Conservation (phyloP, 2,888 invertebrate genomes). For the Microchrysa polita region DNA sequence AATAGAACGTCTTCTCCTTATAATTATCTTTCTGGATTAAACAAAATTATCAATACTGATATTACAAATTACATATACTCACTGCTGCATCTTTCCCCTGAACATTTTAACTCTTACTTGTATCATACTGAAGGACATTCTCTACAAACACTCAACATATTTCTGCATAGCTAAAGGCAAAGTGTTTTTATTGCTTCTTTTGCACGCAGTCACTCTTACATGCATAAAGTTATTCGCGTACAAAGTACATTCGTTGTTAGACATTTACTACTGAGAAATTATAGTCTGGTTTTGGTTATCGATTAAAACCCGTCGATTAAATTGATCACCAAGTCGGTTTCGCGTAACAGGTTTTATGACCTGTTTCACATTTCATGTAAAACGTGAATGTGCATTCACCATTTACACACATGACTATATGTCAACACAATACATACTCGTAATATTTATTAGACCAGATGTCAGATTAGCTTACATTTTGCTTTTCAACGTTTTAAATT, state of each 20-base stretch:
- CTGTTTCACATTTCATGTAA: slow-evolving; percentile 39
- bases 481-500: no score
- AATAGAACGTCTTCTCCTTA: no score
- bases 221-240: neutral
- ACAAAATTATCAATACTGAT: no score
- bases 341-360: slow-evolving; percentile 43
- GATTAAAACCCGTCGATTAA: slow-evolving; percentile 45
- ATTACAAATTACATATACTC: no score
- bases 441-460: slow-evolving; percentile 4
- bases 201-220: neutral
- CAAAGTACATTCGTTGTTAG: neutral
- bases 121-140: slow-evolving; percentile 17
- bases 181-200: slow-evolving; percentile 8
- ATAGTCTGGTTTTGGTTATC: slow-evolving; percentile 22
- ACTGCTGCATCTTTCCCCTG: slow-evolving; percentile 1
- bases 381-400: slow-evolving; percentile 10
- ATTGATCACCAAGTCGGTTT: slow-evolving; percentile 23
- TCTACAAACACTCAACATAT: neutral
- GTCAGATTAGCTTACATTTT: no score
- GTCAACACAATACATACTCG: slow-evolving; percentile 11
- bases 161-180: slow-evolving; percentile 25
- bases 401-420: slow-evolving; percentile 22
- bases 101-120: neutral
- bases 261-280: neutral
- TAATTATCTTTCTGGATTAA: no score